Evolutionary conservation across 2,888 invertebrate genomes (phyloP), one percentile per base, ranked within the genome.

Genomic region (Erpobdella octoculata): DNA sequence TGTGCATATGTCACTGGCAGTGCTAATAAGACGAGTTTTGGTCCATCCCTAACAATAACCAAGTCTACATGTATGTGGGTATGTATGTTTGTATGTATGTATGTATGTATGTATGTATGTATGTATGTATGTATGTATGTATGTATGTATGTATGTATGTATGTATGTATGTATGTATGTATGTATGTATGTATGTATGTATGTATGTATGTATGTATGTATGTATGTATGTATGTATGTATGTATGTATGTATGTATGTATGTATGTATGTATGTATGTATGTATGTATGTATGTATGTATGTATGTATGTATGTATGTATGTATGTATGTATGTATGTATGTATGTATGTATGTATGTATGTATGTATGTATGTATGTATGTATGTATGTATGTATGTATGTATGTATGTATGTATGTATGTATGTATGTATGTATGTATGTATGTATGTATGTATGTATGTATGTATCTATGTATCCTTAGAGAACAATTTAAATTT

Each of bases 171-270:
- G 35, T 37, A 41, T 71, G 25, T 71, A 21, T 67, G 15, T 64
- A 33, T 64, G 35, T 70, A 62, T 70, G 37, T 70, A 70, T 70
- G 35, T 65, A 65, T 70, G 48, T 65, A 28, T 71, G 15, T 46
- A 33, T 71, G 21, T 65, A 66, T 65, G 25, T 70, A 38, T 70
- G 25, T 70, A 64, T 70, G 37, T 69, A 64, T 70, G 37, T 33
- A 28, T 71, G 15, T 46, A 33, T 71, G 21, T 65, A 66, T 65
- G 25, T 70, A 38, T 70, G 25, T 70, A 64, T 70, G 37, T 69
- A 64, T 70, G 37, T 48, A 61, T 73, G 70, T 65, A 72, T 73
- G 70, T 65, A 65, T 73, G 70, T 72, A 64, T 73, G 58, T 72
- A 64, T 73, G 58, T 59, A 72, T 72, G 38, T 59, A 72, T 72